phyloP scores from a whole-genome alignment of 2,888 invertebrate genomes.

The Phorcus lineatus region DNA sequence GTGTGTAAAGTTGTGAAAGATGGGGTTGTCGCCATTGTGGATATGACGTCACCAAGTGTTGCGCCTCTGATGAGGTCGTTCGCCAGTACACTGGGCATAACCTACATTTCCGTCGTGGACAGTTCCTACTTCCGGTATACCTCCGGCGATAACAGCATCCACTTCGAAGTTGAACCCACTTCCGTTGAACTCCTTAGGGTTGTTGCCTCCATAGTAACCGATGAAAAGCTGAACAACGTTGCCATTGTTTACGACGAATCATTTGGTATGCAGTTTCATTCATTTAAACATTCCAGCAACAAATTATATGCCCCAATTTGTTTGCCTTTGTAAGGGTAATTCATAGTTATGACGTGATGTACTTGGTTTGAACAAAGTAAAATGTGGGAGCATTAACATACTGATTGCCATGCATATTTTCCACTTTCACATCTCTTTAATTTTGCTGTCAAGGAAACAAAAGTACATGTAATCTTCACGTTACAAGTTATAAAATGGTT shows the following conservation, averaged over 20 bases:
- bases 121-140: constrained; percentile 37
- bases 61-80: constrained; percentile 61
- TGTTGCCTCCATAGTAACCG: constrained; percentile 86
- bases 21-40: constrained; percentile 57
- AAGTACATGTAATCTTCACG: too few relatives aligned
- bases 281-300: too few relatives aligned
- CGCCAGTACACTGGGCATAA: constrained; percentile 59
- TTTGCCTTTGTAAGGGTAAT: too few relatives aligned
- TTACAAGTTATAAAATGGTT: too few relatives aligned
- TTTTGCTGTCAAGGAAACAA: too few relatives aligned
- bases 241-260: constrained; percentile 92
- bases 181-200: constrained; percentile 90
- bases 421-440: too few relatives aligned
- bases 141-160: constrained; percentile 25
- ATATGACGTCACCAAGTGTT: constrained; percentile 59
- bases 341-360: too few relatives aligned
- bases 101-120: constrained; percentile 63
- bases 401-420: too few relatives aligned
- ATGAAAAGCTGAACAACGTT: constrained; percentile 92
- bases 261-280: constrained; percentile 81
- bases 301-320: too few relatives aligned
- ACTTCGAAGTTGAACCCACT: constrained; percentile 82
- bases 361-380: too few relatives aligned
- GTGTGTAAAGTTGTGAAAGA: constrained; percentile 54
- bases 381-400: too few relatives aligned